phyloP scores from a whole-genome alignment of 1,140 invertebrate species.

The Pogonomyrmex barbatus region DNA sequence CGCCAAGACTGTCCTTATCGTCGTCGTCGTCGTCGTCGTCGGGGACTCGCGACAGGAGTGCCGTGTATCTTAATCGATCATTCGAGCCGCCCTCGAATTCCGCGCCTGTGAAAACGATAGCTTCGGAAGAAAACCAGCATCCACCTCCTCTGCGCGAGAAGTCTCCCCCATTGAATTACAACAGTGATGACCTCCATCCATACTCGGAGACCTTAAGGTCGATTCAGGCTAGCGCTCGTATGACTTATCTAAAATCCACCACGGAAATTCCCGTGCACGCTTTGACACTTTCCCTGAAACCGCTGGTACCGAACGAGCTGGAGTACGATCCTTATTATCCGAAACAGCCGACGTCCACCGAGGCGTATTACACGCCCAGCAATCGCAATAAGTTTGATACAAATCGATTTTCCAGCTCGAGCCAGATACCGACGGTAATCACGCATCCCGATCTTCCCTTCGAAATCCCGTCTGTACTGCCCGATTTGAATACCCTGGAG shows the following conservation, averaged over 20 bases:
- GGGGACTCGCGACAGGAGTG: background rate
- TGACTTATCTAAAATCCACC: constrained; percentile 26
- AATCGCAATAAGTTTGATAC: constrained; percentile 2
- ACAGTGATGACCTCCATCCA: constrained; percentile 74
- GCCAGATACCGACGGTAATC: background rate
- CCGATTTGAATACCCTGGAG: constrained; percentile 79
- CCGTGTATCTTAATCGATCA: background rate
- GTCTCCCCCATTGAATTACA: background rate
- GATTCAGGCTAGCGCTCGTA: constrained; percentile 70
- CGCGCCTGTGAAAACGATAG: background rate
- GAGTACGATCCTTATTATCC: constrained; percentile 82
- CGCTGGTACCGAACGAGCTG: constrained; percentile 70
- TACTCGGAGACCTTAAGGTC: constrained; percentile 77
- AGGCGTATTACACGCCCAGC: constrained; percentile 76
- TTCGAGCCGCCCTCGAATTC: constrained; percentile 11
- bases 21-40: background rate
- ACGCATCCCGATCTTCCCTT: constrained; percentile 53
- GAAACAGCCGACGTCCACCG: constrained; percentile 72
- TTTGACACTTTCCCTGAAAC: constrained; percentile 72
- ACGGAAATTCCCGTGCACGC: constrained; percentile 77
- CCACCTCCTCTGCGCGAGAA: background rate
- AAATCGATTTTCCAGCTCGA: background rate
- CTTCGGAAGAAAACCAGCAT: background rate
- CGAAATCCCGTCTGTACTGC: constrained; percentile 75
- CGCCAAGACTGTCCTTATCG: background rate